Evolutionary conservation across 2,113 vertebrate species (phyloP), one percentile per base, ranked within the genome.

Genomic region (Carassius gibelio): DNA sequence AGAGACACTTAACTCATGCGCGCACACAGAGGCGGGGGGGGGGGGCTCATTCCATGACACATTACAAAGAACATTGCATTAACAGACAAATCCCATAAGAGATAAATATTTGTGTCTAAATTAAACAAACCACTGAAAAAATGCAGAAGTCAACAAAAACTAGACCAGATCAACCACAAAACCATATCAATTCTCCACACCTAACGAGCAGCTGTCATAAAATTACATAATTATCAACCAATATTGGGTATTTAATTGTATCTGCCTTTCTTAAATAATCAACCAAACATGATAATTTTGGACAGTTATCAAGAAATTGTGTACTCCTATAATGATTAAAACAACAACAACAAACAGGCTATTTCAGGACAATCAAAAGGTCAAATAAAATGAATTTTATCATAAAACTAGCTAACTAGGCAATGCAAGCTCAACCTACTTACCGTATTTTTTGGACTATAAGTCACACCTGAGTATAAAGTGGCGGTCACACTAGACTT

Each of bases 61-160:
- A 30, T 74, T 34, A 42, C 78, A 50, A 48, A 48, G 57, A 84
- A 64, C 30, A 26, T 26, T 84, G 55, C 72, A n/a, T 83, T 64
- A 79, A 59, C 15, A 74, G 55, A 59, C 57, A 81, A 78, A 64
- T 69, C 38, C 15, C 69, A 75, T 87, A 59, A 57, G 81, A 87
- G 42, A 38, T 23, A 21, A 61, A 14, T 52, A 4, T 30, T 55
- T 7, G 66, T 26, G 59, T n/a, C 34, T 59, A 48, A 61, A 78
- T 61, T 14, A 62, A 45, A 26, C 14, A 57, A 85, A 11, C 50
- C 62, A 75, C 55, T 79, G 11, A 64, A 75, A 76, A 61, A 62
- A 11, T 75, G 68, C 75, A n/a, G 52, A 84, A n/a, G 26, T 72
- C 59, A 48, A 75, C 76, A 77, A 78, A 83, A 78, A 7, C 57